These are phyloP conservation scores for Ctenopoma kingsleyae DNA, from an alignment of 2,797 vertebrate genomes.

Conservation along the genomic window DNA sequence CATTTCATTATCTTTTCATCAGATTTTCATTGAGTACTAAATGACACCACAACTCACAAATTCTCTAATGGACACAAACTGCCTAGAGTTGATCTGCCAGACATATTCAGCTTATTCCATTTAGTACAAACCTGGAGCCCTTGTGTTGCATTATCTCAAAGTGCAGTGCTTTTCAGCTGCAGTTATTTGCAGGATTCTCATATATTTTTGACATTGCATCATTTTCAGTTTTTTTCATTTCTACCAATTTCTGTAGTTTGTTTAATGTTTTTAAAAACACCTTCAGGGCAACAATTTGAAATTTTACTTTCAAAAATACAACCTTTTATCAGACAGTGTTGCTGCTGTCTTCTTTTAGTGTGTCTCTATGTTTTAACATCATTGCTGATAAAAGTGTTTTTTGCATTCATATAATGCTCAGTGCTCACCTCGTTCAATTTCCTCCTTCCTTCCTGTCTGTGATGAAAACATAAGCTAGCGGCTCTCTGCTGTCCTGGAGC, in stretches of 20 bases:
- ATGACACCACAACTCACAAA: slow-evolving; percentile 17
- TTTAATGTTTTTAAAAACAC: background rate
- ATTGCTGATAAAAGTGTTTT: slow-evolving; percentile 30
- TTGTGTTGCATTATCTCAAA: background rate
- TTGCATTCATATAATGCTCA: slow-evolving; percentile 70
- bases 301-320: background rate
- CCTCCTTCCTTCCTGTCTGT: slow-evolving; percentile 77
- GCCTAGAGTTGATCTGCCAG: slow-evolving; percentile 32
- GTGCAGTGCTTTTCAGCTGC: background rate
- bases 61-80: slow-evolving; percentile 35
- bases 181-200: background rate
- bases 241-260: background rate
- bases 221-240: background rate
- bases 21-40: too few species aligned
- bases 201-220: background rate
- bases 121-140: slow-evolving; percentile 32
- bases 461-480: slow-evolving; percentile 73
- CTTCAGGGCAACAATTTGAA: background rate
- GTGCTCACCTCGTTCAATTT: slow-evolving; percentile 78
- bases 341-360: slow-evolving; percentile 2
- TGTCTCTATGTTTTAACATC: slow-evolving; percentile 22
- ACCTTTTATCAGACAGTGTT: slow-evolving; percentile 1
- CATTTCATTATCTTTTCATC: too few species aligned
- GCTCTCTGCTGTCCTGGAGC: slow-evolving; percentile 63
- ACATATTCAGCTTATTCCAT: slow-evolving; percentile 47